Evolutionary conservation across 2,797 vertebrate species (phyloP).

Genomic region (Urocyon cinereoargenteus): DNA sequence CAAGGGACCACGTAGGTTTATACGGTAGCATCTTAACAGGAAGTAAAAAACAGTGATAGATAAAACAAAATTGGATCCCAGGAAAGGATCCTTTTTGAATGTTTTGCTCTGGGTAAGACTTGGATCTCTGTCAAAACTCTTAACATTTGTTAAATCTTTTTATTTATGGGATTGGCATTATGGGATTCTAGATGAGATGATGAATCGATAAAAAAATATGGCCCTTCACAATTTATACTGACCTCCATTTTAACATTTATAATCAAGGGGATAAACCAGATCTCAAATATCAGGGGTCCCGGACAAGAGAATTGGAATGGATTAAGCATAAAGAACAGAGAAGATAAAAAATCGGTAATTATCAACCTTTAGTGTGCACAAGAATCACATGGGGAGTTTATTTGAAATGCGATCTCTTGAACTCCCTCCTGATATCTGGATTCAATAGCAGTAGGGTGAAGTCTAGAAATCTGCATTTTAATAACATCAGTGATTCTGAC

Average conservation of each 20-base stretch:
- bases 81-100: constrained; percentile 13
- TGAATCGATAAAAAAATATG: constrained; percentile 5
- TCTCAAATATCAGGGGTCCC: constrained; percentile 37
- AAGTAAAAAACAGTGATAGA: constrained; percentile 9
- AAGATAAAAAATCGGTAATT: constrained; percentile 21
- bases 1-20: not conserved
- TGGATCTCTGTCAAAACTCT: constrained; percentile 3
- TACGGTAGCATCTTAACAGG: constrained; percentile 27
- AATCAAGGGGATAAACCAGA: constrained; percentile 17
- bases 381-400: not conserved
- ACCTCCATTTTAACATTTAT: constrained; percentile 50
- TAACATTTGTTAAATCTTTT: constrained; percentile 48
- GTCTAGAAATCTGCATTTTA: constrained; percentile 31
- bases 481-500: not conserved
- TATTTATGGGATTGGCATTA: not conserved
- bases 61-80: not conserved
- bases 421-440: not conserved
- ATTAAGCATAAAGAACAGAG: constrained; percentile 21
- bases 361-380: constrained; percentile 4
- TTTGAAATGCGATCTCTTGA: constrained; percentile 19
- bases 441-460: not conserved
- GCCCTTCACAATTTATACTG: constrained; percentile 17
- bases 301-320: constrained; percentile 17
- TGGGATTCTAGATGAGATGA: not conserved
- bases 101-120: constrained; percentile 33